phyloP scores from a whole-genome alignment of 37 sponge, comb jelly and placozoan species.

The Ephydatia muelleri region DNA sequence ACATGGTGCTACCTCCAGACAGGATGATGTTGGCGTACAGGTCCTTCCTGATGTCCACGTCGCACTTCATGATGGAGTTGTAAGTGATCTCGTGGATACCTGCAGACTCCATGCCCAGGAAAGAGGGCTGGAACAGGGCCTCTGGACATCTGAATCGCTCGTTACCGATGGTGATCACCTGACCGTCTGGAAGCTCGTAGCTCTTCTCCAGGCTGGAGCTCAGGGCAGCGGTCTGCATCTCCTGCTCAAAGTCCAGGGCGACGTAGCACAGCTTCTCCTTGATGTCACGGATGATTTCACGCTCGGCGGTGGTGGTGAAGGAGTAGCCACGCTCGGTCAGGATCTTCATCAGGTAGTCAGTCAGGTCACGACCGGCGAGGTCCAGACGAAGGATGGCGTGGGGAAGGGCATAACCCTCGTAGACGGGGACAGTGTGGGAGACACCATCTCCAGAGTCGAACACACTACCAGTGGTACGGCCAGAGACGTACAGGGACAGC shows the following conservation, averaged over 20 bases:
- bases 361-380: constrained; percentile 98
- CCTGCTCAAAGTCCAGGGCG: constrained; percentile 99
- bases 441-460: constrained; percentile 99
- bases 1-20: constrained; percentile 99
- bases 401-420: constrained; percentile 98
- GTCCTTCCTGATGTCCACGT: constrained; percentile 99
- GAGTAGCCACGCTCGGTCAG: constrained; percentile 97
- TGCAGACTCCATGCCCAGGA: constrained; percentile 97
- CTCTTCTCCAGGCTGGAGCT: constrained; percentile 96
- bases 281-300: constrained; percentile 97
- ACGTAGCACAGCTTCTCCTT: constrained; percentile 99
- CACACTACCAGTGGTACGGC: constrained; percentile 99
- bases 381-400: constrained; percentile 99
- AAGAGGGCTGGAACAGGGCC: constrained; percentile 90
- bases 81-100: constrained; percentile 98
- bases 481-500: constrained; percentile 98
- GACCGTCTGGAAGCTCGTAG: constrained; percentile 99
- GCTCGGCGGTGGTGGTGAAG: constrained; percentile 91
- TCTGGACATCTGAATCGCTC: constrained; percentile 94
- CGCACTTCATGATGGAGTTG: constrained; percentile 99
- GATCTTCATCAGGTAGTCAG: constrained; percentile 99
- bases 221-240: constrained; percentile 92
- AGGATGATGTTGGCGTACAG: constrained; percentile 98
- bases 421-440: constrained; percentile 99
- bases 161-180: constrained; percentile 99